These are phyloP conservation scores for Talpa occidentalis DNA, from an alignment of 2,113 vertebrate genomes.

Conservation along the genomic window DNA sequence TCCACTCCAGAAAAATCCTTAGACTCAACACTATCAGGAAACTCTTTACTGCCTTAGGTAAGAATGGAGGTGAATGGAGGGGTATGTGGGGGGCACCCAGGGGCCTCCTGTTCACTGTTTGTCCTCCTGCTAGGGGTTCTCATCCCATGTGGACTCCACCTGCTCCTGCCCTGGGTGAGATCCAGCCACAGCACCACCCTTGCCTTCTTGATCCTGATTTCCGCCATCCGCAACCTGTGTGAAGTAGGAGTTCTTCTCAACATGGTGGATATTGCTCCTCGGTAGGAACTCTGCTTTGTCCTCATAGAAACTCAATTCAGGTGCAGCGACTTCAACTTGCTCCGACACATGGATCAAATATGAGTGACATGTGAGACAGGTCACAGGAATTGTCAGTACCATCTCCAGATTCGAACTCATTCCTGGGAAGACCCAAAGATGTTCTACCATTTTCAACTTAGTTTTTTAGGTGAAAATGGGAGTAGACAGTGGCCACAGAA, in stretches of 20 bases:
- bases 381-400: not conserved
- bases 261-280: conserved; percentile 72
- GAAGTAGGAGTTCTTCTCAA: conserved; percentile 53
- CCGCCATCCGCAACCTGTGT: not conserved
- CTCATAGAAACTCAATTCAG: not conserved
- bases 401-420: not conserved
- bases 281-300: conserved; percentile 15
- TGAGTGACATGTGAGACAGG: not conserved
- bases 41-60: conserved; percentile 88
- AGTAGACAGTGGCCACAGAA: not conserved
- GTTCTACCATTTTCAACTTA: not conserved
- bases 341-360: not conserved
- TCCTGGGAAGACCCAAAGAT: not conserved
- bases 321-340: not conserved
- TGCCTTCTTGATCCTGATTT: conserved; percentile 21
- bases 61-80: not conserved
- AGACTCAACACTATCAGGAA: conserved; percentile 87
- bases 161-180: conserved; percentile 49
- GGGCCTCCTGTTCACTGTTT: not conserved
- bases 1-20: conserved; percentile 86
- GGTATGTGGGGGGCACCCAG: not conserved
- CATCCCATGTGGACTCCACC: not conserved
- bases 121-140: conserved; percentile 54
- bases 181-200: conserved; percentile 8
- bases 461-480: not conserved